Base-by-base conservation (phyloP, 2,888 invertebrate species). In the Pherbina coryleti region DNA sequence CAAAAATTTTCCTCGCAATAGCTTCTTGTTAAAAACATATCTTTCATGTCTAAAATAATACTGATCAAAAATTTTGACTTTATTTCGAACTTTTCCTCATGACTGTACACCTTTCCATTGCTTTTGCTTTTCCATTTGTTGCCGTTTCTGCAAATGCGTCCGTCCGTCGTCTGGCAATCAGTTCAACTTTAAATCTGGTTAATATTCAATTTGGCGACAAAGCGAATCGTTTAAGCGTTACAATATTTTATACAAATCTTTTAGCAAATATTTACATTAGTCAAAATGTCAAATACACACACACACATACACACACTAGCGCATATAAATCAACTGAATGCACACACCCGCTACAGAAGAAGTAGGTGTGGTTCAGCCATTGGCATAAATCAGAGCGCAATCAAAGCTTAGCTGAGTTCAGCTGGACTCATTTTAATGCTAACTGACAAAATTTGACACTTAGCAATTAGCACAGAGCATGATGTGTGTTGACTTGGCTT, bases 401-500 rank as follows among this genome's bases (percentile, higher is more conserved):
- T 22, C 25, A 25, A 11, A 57, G 25, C 11, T 57, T 8, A 57
- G 19, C 57, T 34, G 28, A 28, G 66, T 19, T 34, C 9, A 34
- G 37, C 28, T 34, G 37, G 37, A 0, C 19, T 34, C 34, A 28
- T 28, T 34, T 34, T n/a, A 19, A 28, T 25, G 31, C 64, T 14
- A 71, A 37, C n/a, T 8, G 55, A 34, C 31, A 19, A 19, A 37
- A 34, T 34, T 37, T 31, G 72, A 37, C 55, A 55, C 34, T 14
- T 17, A n/a, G 25, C 75, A 66, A 66, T 66, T 66, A 66, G 66
- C 53, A 55, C 57, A 14, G 11, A 25, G 57, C 25, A 22, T 3
- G 3, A 3, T 60, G 34, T 11, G 34, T 11, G 31, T 19, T 19
- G 25, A 72, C 37, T 19, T 57, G 74, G 28, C 51, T 74, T 31